phyloP scores from a whole-genome alignment of 2,113 vertebrate genomes.

The Tringa solitaria region DNA sequence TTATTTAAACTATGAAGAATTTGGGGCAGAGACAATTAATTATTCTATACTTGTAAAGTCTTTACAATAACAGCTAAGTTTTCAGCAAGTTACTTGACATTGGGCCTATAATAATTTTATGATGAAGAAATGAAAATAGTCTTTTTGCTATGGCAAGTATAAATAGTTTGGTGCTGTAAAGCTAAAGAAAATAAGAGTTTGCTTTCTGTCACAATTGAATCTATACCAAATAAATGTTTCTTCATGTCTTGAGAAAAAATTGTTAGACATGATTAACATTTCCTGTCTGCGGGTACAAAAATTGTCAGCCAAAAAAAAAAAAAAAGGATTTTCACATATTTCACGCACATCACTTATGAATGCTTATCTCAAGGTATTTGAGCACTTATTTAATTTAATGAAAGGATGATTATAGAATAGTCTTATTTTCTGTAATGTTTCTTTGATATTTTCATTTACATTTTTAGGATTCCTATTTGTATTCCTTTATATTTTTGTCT shows the following conservation, averaged over 20 bases:
- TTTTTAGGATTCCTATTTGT: background rate
- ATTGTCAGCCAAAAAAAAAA: no score
- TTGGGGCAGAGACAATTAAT: background rate
- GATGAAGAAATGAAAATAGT: background rate
- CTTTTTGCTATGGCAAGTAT: background rate
- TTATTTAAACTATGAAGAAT: background rate
- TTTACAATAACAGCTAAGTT: background rate
- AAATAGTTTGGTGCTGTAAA: background rate
- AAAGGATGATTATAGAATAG: background rate
- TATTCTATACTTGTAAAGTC: background rate
- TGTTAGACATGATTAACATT: background rate
- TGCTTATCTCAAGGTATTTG: background rate
- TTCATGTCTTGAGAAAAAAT: background rate
- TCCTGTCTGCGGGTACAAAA: background rate
- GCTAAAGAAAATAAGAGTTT: background rate
- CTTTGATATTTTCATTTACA: no score
- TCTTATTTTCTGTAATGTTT: background rate
- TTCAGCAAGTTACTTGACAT: background rate
- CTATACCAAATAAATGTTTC: background rate
- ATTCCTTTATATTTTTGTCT: background rate
- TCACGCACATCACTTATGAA: background rate
- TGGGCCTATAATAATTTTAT: background rate
- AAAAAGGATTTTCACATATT: no score
- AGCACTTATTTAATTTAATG: background rate
- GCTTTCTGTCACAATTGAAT: background rate